Conservation (phyloP, 2,797 vertebrate genomes). For the Danio tinwini region DNA sequence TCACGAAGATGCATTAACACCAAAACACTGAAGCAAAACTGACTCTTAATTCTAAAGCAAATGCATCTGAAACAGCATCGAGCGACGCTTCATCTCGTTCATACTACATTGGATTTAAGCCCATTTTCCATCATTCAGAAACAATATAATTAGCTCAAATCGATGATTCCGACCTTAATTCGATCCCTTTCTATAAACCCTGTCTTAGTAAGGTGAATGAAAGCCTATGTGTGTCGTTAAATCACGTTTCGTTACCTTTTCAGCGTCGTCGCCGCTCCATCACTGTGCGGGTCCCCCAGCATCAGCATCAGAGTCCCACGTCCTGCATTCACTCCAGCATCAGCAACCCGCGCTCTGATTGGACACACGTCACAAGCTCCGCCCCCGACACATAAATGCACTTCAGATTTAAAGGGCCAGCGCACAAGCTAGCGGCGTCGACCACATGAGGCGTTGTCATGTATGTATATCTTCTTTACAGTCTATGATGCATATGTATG, state of each 20-base stretch:
- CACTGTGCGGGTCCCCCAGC: slow-evolving; percentile 67
- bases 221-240: neutral
- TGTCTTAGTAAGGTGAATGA: neutral
- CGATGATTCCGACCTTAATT: neutral
- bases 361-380: slow-evolving; percentile 73
- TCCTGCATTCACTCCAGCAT: slow-evolving; percentile 64
- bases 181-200: neutral
- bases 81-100: slow-evolving; percentile 33
- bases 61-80: slow-evolving; percentile 35
- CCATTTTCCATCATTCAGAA: neutral
- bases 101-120: slow-evolving; percentile 19
- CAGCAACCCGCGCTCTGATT: slow-evolving; percentile 80
- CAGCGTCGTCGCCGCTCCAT: slow-evolving; percentile 73
- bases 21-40: neutral
- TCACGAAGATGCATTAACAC: neutral
- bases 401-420: slow-evolving; percentile 62
- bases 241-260: slow-evolving; percentile 66
- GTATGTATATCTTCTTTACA: too few relatives aligned
- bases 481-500: too few relatives aligned
- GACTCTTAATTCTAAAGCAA: neutral
- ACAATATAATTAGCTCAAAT: slow-evolving; percentile 28
- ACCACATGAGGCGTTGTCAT: slow-evolving; percentile 43
- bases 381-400: slow-evolving; percentile 65
- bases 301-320: slow-evolving; percentile 78
- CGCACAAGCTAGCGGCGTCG: neutral